Evolutionary conservation across 2,797 vertebrate species (phyloP).

Genomic region (Hozukius guyotensis): DNA sequence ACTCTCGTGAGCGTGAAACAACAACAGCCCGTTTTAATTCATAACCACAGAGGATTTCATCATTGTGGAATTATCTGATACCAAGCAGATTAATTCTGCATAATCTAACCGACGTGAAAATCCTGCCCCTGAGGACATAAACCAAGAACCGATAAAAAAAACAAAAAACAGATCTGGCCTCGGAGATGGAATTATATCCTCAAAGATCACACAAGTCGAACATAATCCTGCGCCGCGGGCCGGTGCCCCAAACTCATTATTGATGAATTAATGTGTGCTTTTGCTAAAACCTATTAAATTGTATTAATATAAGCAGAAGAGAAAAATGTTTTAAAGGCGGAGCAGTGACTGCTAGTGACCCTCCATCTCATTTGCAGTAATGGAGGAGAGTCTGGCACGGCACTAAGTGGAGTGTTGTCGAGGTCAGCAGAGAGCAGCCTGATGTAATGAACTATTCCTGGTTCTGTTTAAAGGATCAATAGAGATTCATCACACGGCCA

Average conservation of each 20-base stretch:
- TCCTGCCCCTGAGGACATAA: constrained; percentile 62
- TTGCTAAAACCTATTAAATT: constrained; percentile 50
- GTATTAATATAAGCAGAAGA: constrained; percentile 25
- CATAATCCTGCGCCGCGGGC: constrained; percentile 36
- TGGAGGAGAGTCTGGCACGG: constrained; percentile 16
- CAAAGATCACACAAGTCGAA: constrained; percentile 50
- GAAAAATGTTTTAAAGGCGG: background rate
- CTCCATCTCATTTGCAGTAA: constrained; percentile 61
- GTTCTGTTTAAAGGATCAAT: constrained; percentile 65
- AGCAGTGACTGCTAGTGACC: constrained; percentile 27
- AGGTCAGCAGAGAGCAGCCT: constrained; percentile 70
- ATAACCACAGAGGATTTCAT: constrained; percentile 70
- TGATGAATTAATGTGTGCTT: constrained; percentile 46
- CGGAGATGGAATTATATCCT: constrained; percentile 55
- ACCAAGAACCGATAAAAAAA: constrained; percentile 34
- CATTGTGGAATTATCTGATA: constrained; percentile 75
- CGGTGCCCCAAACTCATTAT: constrained; percentile 37
- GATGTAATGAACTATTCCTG: constrained; percentile 72
- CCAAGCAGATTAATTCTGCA: constrained; percentile 75
- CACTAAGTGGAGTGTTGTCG: constrained; percentile 53
- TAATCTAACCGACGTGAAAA: constrained; percentile 77
- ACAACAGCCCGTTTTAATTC: constrained; percentile 55
- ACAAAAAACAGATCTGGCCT: constrained; percentile 45
- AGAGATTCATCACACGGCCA: constrained; percentile 60
- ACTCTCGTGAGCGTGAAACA: constrained; percentile 14